phyloP scores from a whole-genome alignment of 2,888 invertebrate species.

The Xiphydria camelus region DNA sequence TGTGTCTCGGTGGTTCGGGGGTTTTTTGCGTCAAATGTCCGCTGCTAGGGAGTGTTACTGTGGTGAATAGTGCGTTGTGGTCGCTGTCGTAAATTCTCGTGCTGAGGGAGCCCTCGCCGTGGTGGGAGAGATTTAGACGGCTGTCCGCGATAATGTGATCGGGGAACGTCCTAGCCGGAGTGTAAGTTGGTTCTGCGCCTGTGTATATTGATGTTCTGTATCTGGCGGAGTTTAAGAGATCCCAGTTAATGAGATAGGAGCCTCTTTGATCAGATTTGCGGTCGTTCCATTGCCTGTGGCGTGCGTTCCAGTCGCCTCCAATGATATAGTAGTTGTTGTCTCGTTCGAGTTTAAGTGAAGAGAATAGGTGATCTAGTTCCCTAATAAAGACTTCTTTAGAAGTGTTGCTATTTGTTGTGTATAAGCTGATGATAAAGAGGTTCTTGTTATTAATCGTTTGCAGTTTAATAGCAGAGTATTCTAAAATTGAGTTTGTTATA shows the following conservation, averaged over 20 bases:
- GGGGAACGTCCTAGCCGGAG: neutral
- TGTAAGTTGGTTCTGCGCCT: neutral
- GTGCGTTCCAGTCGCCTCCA: constrained; percentile 13
- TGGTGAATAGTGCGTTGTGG: constrained; percentile 8
- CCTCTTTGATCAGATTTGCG: constrained; percentile 5
- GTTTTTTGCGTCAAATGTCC: neutral
- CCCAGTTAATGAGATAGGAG: neutral
- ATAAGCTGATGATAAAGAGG: constrained; percentile 10
- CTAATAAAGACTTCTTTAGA: neutral
- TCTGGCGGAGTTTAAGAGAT: neutral
- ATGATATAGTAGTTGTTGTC: constrained; percentile 11
- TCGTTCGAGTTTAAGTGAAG: constrained; percentile 4
- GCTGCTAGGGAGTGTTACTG: neutral
- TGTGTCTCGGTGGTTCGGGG: neutral
- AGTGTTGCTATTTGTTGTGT: constrained; percentile 9
- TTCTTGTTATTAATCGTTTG: constrained; percentile 1
- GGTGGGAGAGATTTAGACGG: constrained; percentile 4
- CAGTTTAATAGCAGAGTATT: constrained; percentile 7
- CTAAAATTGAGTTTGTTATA: no score
- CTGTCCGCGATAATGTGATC: constrained; percentile 15
- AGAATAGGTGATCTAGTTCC: constrained; percentile 8
- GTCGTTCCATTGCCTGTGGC: constrained; percentile 9
- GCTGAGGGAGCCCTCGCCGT: neutral
- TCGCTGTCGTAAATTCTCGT: constrained; percentile 19
- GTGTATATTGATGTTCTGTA: neutral